Percentiles rank a stretch among this genome's conserved stretches.
phyloP scores from a whole-genome alignment of 2,797 vertebrate species.

The Leucoraja ocellata region DNA sequence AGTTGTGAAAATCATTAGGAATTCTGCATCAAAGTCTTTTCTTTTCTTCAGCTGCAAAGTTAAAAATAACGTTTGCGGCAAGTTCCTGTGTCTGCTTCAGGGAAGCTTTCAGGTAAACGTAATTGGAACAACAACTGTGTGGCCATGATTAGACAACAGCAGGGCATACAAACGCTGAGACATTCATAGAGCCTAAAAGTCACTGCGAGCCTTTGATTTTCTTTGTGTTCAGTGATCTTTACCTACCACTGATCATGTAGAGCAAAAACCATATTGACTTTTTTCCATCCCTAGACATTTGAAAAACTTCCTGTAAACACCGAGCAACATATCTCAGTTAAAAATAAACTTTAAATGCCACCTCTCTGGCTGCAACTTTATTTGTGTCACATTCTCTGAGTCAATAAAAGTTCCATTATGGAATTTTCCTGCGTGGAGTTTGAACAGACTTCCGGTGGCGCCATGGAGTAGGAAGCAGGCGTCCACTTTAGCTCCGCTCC shows the following conservation, averaged over 20 bases:
- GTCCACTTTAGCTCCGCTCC: no score
- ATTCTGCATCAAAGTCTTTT: background rate
- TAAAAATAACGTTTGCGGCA: background rate
- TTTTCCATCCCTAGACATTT: slow-evolving; percentile 14
- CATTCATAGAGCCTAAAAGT: background rate
- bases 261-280: slow-evolving; percentile 19
- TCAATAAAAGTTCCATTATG: background rate
- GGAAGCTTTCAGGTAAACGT: slow-evolving; percentile 3
- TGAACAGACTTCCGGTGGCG: background rate
- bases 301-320: background rate
- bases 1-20: background rate
- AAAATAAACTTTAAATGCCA: slow-evolving; percentile 17
- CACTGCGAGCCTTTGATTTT: slow-evolving; percentile 20
- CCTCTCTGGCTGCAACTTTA: background rate
- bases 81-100: background rate
- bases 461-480: no score
- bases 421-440: background rate
- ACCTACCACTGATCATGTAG: slow-evolving; percentile 30
- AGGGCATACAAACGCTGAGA: background rate
- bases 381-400: background rate
- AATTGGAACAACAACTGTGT: background rate
- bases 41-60: background rate
- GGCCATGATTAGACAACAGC: background rate
- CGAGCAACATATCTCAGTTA: background rate
- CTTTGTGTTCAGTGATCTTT: slow-evolving; percentile 34